Base-by-base conservation (phyloP, 1,140 invertebrate species). In the Epicauta chinensis region DNA sequence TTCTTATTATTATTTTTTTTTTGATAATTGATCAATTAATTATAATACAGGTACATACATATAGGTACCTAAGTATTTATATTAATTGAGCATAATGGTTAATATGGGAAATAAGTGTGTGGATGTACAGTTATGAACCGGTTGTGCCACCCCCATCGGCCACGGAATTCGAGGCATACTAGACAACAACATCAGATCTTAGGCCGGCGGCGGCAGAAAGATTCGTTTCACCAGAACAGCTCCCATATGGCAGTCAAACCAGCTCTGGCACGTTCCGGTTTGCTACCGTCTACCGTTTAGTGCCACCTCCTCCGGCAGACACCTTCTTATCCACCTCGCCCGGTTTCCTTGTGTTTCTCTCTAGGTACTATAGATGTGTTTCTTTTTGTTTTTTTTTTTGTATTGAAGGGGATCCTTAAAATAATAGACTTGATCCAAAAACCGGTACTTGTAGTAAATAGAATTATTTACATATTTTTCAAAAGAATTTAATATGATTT, bases 221-320 rank as follows among this genome's bases (percentile, higher is more conserved):
- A 36, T 23, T 23, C 23, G 32, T 15, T 42, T 43, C 37, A 30
- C 30, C 23, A 16, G 47, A 46, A 15, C 46, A 7, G 16, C 43
- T 44, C 16, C 41, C 59, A 60, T 51, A 60, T 60, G 59, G 41
- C 53, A 29, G 59, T 60, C 59, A 60, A 60, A 60, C 61, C 59
- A 48, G 58, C 53, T 53, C 43, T 36, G 59, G 59, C 49, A 55
- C 56, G 60, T 58, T 49, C 60, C 50, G 50, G 54, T 53, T 56
- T 57, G 48, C 47, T 53, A 52, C 44, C 39, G 55, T 49, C 46
- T 55, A 36, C 37, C 45, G 51, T 51, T 40, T 40, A 49, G 34
- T 49, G 35, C 46, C 37, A 49, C 46, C 37, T 49, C 46, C 37
- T 49, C 45, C 45, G 45, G 45, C 42, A 29, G 41, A 43, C 41